Evolutionary conservation across 2,888 invertebrate species (phyloP), one percentile per base, ranked within the genome.

Genomic region (Caenorhabditis drosophilae): DNA sequence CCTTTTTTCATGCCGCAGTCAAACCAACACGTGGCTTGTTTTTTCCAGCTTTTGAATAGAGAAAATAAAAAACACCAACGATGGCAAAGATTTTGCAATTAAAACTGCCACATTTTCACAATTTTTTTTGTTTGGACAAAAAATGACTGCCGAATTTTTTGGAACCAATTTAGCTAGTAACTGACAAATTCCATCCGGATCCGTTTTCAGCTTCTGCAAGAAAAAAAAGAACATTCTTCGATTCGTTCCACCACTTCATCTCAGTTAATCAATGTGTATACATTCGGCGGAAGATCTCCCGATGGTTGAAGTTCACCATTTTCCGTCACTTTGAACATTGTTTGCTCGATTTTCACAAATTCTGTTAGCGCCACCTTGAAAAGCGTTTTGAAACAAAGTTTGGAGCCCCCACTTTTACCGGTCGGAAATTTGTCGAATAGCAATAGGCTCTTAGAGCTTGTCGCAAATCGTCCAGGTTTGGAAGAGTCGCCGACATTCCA

Each of bases 401-500:
- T n/a, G n/a, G n/a, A n/a, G n/a, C n/a, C n/a, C n/a, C n/a, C n/a
- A n/a, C n/a, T n/a, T n/a, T n/a, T n/a, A n/a, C 48, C 0, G 96
- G 96, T 40, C 96, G 88, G 85, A 96, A 97, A 82, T 93, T 89
- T 57, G 90, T 89, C 15, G 89, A 88, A 84, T 90, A 96, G 15
- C 91, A 87, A 49, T 91, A 90, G 0, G 94, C 87, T 50, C 89
- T 87, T 1, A 98, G 86, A 85, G 94, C 97, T 52, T 84, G 80
- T 0, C 90, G 89, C 41, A 98, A 83, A 81, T 95, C 92, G 0
- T 88, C 84, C 52, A 95, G 86, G 85, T 97, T 96, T 58, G 92
- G 93, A 76, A 97, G 90, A 0, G 97, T 97, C 0, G 97, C 97
- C 85, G 93, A 94, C 94, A 97, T 96, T 22, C 93, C 95, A 18